These are phyloP conservation scores for Gasterosteus nipponicus DNA, from an alignment of 2,113 vertebrate species.

Conservation along the genomic window DNA sequence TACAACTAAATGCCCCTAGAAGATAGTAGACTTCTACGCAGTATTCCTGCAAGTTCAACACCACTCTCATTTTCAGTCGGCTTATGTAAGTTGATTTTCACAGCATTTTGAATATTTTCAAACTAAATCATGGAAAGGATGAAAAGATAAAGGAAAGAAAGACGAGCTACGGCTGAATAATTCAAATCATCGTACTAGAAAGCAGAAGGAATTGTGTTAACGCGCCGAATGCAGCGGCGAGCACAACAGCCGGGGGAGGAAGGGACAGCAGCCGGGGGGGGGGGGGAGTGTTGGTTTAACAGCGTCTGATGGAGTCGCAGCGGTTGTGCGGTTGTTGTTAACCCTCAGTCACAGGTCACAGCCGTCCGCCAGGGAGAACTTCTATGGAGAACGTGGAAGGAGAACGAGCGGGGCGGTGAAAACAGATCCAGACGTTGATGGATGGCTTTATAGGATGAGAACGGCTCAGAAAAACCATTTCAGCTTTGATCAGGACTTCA, in stretches of 20 bases:
- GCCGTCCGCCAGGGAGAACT: constrained; percentile 42
- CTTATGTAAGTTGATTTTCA: background rate
- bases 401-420: constrained; percentile 31
- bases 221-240: background rate
- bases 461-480: constrained; percentile 50
- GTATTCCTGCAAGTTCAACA: background rate
- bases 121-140: background rate
- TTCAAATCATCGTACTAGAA: background rate
- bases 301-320: constrained; percentile 27
- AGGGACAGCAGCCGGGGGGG: background rate
- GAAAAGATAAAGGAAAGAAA: background rate
- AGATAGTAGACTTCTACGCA: background rate
- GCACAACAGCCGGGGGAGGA: background rate
- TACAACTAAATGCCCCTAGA: too few species aligned
- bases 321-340: constrained; percentile 56
- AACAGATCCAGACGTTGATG: constrained; percentile 29
- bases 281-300: background rate
- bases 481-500: constrained; percentile 40
- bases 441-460: constrained; percentile 35
- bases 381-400: constrained; percentile 30
- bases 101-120: background rate
- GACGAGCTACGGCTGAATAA: background rate
- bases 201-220: background rate
- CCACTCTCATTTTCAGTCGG: background rate
- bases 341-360: constrained; percentile 53